Percentiles rank a stretch among this genome's conserved stretches.
Evolutionary conservation across 2,113 vertebrate species (phyloP).

Genomic region (Bufo gargarizans): DNA sequence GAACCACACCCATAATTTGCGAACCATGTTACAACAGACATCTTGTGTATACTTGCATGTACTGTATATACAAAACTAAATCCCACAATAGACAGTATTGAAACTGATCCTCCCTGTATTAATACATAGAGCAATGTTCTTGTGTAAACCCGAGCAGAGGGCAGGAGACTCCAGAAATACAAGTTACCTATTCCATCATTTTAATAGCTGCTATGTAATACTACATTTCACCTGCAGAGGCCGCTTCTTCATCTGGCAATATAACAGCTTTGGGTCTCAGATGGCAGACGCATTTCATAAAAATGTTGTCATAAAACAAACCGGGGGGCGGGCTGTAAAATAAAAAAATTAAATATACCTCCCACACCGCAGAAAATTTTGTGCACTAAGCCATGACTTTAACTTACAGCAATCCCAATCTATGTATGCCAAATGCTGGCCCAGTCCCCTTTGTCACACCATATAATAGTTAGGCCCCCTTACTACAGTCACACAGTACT

Average conservation of each 20-base stretch:
- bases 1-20: slow-evolving; percentile 1
- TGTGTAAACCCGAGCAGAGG: background rate
- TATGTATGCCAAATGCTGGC: no score
- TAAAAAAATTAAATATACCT: no score
- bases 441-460: no score
- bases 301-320: no score
- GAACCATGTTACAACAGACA: background rate
- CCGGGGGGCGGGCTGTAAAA: no score
- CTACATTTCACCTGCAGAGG: background rate
- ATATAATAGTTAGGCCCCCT: no score
- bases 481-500: no score
- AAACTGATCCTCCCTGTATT: background rate
- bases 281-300: no score
- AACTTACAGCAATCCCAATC: no score
- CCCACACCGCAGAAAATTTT: no score
- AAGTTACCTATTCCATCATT: background rate
- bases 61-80: background rate
- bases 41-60: background rate
- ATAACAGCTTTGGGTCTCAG: no score
- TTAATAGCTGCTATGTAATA: background rate
- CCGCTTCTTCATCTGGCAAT: background rate
- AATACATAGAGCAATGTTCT: background rate
- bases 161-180: background rate
- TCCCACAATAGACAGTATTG: background rate
- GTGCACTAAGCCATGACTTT: no score